A percentile compares a stretch with the other conserved stretches of the same genome.
These are phyloP conservation scores for Xylocampa areola DNA, from an alignment of 2,888 invertebrate species.

Conservation along the genomic window DNA sequence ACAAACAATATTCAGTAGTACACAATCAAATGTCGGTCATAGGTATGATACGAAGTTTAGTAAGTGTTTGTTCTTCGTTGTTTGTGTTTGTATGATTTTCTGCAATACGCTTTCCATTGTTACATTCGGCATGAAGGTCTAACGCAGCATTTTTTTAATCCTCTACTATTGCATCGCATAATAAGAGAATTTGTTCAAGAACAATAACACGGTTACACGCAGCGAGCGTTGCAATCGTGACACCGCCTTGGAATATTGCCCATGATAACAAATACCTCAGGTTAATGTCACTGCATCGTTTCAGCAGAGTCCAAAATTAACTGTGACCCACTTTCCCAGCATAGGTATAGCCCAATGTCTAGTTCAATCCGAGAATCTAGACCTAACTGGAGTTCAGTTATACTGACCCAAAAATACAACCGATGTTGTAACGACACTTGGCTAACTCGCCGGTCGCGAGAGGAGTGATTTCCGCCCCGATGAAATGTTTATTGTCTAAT, in stretches of 20 bases:
- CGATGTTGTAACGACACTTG: constrained; percentile 48
- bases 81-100: too few species aligned
- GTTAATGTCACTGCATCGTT: constrained; percentile 66
- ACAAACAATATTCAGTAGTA: not conserved
- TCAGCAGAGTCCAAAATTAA: constrained; percentile 60
- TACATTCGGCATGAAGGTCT: not conserved
- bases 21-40: not conserved
- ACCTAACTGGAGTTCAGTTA: constrained; percentile 22
- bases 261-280: constrained; percentile 65
- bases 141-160: constrained; percentile 2
- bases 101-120: too few species aligned
- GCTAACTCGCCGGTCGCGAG: constrained; percentile 34
- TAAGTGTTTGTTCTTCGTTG: not conserved
- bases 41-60: not conserved
- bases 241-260: constrained; percentile 76
- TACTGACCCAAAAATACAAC: constrained; percentile 25
- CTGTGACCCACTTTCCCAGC: constrained; percentile 74
- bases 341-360: constrained; percentile 79
- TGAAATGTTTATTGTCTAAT: constrained; percentile 62
- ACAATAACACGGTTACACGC: constrained; percentile 46
- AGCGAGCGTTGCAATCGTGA: constrained; percentile 55
- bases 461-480: constrained; percentile 50
- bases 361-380: constrained; percentile 73
- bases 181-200: constrained; percentile 41
- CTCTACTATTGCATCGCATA: constrained; percentile 14